Percentiles rank a stretch among this genome's conserved stretches.
Conservation (phyloP, 1,140 invertebrate species). For the Matsumurasca onukii region DNA sequence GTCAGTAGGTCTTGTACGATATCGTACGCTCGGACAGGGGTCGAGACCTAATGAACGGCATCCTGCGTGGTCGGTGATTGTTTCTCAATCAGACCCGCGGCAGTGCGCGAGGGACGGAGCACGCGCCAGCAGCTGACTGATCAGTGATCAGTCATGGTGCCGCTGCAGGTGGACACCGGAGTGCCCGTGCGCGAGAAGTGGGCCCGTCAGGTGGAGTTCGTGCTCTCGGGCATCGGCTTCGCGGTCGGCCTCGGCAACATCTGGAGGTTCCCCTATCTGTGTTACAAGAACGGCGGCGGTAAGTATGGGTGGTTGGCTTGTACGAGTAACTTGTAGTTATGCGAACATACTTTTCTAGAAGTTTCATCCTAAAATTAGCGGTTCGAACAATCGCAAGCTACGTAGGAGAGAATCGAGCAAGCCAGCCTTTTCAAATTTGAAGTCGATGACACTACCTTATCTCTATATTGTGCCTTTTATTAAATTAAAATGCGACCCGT, state of each 20-base stretch:
- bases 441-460: too few relatives aligned
- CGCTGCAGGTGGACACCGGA: not conserved
- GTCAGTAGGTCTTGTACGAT: too few relatives aligned
- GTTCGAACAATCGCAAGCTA: too few relatives aligned
- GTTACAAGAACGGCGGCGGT: constrained; percentile 58
- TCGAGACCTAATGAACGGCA: not conserved
- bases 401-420: too few relatives aligned
- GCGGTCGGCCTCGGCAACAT: constrained; percentile 55
- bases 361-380: too few relatives aligned
- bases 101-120: not conserved
- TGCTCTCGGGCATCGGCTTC: constrained; percentile 47
- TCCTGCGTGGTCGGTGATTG: not conserved
- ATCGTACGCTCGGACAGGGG: too few relatives aligned
- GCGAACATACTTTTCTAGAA: too few relatives aligned
- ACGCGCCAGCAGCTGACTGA: not conserved
- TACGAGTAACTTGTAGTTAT: too few relatives aligned
- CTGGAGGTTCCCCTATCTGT: constrained; percentile 59
- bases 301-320: too few relatives aligned
- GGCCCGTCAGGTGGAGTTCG: constrained; percentile 44
- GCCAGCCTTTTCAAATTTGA: too few relatives aligned
- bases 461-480: not conserved
- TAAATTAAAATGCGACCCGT: not conserved
- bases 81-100: not conserved
- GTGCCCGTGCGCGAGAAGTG: constrained; percentile 39
- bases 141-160: not conserved